Evolutionary conservation across 2,797 vertebrate genomes (phyloP).

Genomic region (Poeciliopsis presidionis): DNA sequence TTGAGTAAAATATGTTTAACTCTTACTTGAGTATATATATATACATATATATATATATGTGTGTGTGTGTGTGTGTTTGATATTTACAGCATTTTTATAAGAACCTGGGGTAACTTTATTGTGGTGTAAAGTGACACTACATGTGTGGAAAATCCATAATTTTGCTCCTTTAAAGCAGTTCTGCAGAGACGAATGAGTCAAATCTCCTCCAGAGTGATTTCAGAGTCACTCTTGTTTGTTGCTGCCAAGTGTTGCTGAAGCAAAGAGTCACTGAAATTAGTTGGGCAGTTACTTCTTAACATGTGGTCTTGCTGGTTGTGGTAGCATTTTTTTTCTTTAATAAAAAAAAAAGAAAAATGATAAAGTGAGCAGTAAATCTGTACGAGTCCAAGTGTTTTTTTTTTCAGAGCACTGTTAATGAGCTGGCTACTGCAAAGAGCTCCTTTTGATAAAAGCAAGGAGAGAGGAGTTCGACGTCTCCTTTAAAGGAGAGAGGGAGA

Average conservation of each 20-base stretch:
- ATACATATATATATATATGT: no score
- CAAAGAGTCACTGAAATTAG: neutral
- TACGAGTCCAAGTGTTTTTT: neutral
- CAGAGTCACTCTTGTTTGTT: neutral
- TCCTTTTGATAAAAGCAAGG: constrained; percentile 59
- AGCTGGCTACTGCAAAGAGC: constrained; percentile 60
- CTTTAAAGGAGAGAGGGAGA: constrained; percentile 68
- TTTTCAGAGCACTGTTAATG: neutral
- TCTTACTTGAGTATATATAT: no score
- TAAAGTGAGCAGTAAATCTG: neutral
- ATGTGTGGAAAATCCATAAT: neutral
- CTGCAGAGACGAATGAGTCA: neutral
- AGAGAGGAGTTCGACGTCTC: constrained; percentile 68
- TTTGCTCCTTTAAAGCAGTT: neutral
- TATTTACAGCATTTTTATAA: neutral
- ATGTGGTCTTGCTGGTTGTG: neutral
- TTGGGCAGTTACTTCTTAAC: neutral
- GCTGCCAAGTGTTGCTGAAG: neutral
- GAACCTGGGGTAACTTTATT: neutral
- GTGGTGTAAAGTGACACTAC: neutral
- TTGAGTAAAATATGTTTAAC: no score
- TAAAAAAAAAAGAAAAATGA: neutral
- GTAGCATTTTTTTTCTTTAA: neutral
- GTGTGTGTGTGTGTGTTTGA: neutral
- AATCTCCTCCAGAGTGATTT: neutral